Evolutionary conservation across 2,113 vertebrate species (phyloP).

Genomic region (Rhizomys pruinosus): DNA sequence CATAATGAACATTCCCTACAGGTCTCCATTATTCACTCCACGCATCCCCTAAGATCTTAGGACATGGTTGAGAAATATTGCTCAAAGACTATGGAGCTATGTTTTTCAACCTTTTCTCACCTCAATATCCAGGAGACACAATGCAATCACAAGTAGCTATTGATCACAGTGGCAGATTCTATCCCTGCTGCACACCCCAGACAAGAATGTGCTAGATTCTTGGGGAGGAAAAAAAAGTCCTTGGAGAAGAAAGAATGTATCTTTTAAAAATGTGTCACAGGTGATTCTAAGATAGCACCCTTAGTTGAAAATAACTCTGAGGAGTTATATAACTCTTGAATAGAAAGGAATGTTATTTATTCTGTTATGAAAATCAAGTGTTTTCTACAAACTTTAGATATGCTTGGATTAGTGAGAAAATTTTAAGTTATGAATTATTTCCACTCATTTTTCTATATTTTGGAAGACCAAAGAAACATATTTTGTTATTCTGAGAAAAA

Average conservation of each 20-base stretch:
- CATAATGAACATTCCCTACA: background rate
- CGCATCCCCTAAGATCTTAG: background rate
- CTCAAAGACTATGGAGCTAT: background rate
- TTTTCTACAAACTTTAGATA: background rate
- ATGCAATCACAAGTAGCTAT: background rate
- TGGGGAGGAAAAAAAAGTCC: background rate
- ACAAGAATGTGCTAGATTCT: background rate
- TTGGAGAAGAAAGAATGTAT: background rate
- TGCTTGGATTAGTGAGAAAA: background rate
- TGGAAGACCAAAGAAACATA: background rate
- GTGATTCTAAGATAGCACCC: background rate
- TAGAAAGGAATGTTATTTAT: background rate
- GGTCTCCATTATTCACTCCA: background rate
- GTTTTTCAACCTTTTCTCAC: background rate
- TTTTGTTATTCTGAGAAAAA: background rate
- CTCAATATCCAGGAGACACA: background rate
- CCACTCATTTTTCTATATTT: constrained; percentile 14
- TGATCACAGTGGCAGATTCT: background rate
- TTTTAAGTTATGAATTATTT: background rate
- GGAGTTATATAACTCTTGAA: background rate
- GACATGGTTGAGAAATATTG: background rate
- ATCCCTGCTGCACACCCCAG: rapidly evolving
- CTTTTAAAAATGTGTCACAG: background rate
- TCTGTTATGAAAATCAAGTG: constrained; percentile 3
- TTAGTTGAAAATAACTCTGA: background rate